Evolutionary conservation across 2,113 vertebrate genomes (phyloP), one percentile per base, ranked within the genome.

Genomic region (Anarrhichthys ocellatus): DNA sequence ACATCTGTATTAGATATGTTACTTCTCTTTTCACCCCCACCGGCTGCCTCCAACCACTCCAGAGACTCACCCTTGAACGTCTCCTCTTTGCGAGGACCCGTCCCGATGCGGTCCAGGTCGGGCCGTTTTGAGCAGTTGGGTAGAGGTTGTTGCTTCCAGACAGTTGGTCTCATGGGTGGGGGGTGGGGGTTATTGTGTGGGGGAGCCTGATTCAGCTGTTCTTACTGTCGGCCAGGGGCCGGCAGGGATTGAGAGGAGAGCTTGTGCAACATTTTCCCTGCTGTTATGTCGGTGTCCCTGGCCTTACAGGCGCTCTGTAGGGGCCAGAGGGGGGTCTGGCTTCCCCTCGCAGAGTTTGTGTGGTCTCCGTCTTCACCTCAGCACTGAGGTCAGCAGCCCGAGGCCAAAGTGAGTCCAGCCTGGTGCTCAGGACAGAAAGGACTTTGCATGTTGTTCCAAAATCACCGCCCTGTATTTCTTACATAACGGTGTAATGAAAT

Each of bases 1-100:
- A 82, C 92, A 91, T 92, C 89, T 92, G 90, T 22, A 80, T 87
- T 75, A 72, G 73, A 91, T 91, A 79, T 46, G 46, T 54, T 68
- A 29, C n/a, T 15, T 83, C 67, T 66, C 18, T 22, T 2, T 68
- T 90, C 6, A 62, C 63, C 81, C 76, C 76, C 13, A 17, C 66
- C 32, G 66, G 56, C 11, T 22, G 22, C 15, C 58, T 70, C 69
- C 18, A 42, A 65, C 7, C 4, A 44, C 76, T 69, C 34, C 18
- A 11, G 59, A 86, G 64, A 84, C 65, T 65, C 62, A 22, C 67
- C 54, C 13, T 22, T 62, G 64, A 82, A 48, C 32, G 40, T 15
- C 46, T 46, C 76, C 24, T 81, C 46, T 64, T 56, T 81, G 74
- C 61, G 69, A 36, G 67, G 24, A 18, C 42, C 54, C 34, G 34